Evolutionary conservation across 2,797 vertebrate species (phyloP), one percentile per base, ranked within the genome.

Genomic region (Enteromius paludinosus): DNA sequence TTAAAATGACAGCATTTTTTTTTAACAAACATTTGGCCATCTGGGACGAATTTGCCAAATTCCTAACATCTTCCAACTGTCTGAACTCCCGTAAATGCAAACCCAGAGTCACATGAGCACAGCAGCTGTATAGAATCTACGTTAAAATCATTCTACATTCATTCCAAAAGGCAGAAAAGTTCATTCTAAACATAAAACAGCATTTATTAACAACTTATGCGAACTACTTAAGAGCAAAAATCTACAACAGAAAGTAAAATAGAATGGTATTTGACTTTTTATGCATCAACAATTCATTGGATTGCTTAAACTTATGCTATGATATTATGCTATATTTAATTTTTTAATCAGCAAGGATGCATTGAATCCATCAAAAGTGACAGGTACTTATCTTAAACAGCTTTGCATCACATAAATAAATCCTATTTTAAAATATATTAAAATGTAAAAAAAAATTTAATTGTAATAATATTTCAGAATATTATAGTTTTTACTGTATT

Each of bases 21-120:
- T 88, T 86, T 77, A 83, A 87, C 86, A 81, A 83, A 83, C 30
- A 59, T 12, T 68, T 28, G 25, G 43, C 85, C 79, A 87, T 71
- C 83, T 83, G 71, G 52, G 81, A 82, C 25, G 25, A 84, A 78
- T 45, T 35, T 83, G 76, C 76, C 85, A 84, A 82, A 82, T 82
- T 11, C 23, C 78, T 83, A 85, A 76, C 52, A 52, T 72, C 82
- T 72, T 87, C 75, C 88, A 91, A 88, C 87, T 89, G 85, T 83
- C 86, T 83, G 90, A 92, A 89, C 80, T 88, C 88, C 45, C 78
- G 28, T 54, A 83, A 52, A 3, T 86, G 69, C 20, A 85, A 18
- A 61, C 23, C 15, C 73, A 14, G 73, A 59, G 23, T 47, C 1
- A 18, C 5, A 20, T 23, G 38, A 72, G 83, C 3, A 70, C 59